Evolutionary conservation across 1,140 invertebrate genomes (phyloP).

Genomic region (Maconellicoccus hirsutus): DNA sequence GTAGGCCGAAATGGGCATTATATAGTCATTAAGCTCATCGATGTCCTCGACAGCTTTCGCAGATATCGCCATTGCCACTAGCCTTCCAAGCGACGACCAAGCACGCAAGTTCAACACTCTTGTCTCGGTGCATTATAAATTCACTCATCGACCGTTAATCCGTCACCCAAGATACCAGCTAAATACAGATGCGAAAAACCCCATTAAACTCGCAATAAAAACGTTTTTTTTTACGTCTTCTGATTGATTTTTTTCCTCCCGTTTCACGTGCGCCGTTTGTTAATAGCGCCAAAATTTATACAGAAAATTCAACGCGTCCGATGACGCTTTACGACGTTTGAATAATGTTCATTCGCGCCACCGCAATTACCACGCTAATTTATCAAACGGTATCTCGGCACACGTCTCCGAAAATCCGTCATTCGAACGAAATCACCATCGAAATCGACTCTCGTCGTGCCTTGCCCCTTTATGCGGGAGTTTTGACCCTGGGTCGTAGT

Average conservation of each 20-base stretch:
- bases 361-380: not conserved
- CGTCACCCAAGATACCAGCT: not conserved
- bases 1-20: not conserved
- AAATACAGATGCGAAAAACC: not conserved
- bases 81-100: not conserved
- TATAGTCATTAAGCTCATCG: too few relatives aligned
- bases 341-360: not conserved
- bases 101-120: constrained; percentile 7
- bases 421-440: not conserved
- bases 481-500: not conserved
- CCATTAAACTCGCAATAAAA: not conserved
- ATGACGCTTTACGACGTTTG: not conserved
- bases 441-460: not conserved
- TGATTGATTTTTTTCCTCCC: not conserved
- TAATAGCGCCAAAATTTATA: not conserved
- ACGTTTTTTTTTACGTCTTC: not conserved
- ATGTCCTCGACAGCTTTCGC: too few relatives aligned
- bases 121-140: not conserved
- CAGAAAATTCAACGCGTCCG: not conserved
- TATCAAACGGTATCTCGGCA: not conserved
- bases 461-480: not conserved
- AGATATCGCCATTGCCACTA: not conserved
- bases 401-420: not conserved
- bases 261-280: not conserved
- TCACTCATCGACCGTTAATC: not conserved